Conservation (phyloP, 2,888 invertebrate genomes). For the Molorchus minor region DNA sequence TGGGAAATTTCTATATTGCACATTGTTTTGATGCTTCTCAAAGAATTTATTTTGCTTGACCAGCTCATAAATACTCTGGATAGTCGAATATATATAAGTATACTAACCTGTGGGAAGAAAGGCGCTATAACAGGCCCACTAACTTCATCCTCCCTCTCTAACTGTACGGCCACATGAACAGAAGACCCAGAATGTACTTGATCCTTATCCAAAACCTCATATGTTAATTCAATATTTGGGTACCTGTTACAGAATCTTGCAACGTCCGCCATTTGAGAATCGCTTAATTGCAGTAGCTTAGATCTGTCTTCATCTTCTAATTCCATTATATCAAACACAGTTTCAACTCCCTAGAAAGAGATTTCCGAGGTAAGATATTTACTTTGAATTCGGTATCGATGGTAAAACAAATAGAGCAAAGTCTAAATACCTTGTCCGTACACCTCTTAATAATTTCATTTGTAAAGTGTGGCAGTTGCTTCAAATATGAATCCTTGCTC, state of each 20-base stretch:
- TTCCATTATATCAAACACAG: constrained; percentile 96
- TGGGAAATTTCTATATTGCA: too few relatives aligned
- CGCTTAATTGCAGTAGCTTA: constrained; percentile 79
- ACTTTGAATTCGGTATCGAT: too few relatives aligned
- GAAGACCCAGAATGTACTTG: constrained; percentile 82
- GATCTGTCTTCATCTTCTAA: constrained; percentile 90
- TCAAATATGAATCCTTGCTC: constrained; percentile 97
- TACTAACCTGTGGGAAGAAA: constrained; percentile 89
- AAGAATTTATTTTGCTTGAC: background rate
- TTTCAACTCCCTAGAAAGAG: constrained; percentile 75
- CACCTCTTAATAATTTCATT: constrained; percentile 89
- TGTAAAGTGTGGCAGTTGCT: constrained; percentile 96
- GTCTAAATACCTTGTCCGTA: constrained; percentile 82
- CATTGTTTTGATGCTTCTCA: too few relatives aligned
- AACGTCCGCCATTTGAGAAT: constrained; percentile 95
- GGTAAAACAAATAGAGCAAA: too few relatives aligned
- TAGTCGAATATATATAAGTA: too few relatives aligned
- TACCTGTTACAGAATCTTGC: constrained; percentile 99
- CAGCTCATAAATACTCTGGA: constrained; percentile 5
- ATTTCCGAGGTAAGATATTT: constrained; percentile 34
- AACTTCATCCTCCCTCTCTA: constrained; percentile 97
- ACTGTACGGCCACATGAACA: constrained; percentile 87
- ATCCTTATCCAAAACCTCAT: constrained; percentile 87
- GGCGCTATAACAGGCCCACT: constrained; percentile 98
- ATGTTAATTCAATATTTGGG: constrained; percentile 96